Percentiles rank a stretch among this genome's conserved stretches.
phyloP scores from a whole-genome alignment of 1,140 invertebrate genomes.

The Mycetomoellerius zeteki region DNA sequence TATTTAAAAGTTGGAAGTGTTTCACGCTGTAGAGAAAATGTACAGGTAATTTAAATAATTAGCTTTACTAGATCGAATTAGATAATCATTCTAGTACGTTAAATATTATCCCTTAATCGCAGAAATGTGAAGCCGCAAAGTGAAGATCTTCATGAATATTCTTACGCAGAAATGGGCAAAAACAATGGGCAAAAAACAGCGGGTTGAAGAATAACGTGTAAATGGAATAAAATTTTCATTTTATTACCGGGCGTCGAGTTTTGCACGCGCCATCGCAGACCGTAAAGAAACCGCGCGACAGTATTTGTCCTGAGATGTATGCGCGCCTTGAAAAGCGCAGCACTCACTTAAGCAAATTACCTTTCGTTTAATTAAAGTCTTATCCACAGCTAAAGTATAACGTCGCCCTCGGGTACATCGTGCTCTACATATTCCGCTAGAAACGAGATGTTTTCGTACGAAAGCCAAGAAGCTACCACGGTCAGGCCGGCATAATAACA shows the following conservation, averaged over 20 bases:
- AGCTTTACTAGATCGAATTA: neutral
- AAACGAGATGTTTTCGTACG: slow-evolving; percentile 53
- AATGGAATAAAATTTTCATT: slow-evolving; percentile 65
- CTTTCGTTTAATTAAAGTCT: slow-evolving; percentile 62
- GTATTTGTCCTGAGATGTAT: slow-evolving; percentile 44
- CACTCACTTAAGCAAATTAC: slow-evolving; percentile 61
- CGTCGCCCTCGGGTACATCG: neutral
- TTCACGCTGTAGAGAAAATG: neutral
- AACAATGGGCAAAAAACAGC: neutral
- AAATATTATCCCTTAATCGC: slow-evolving; percentile 50
- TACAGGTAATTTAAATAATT: neutral
- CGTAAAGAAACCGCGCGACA: slow-evolving; percentile 39
- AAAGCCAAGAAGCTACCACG: slow-evolving; percentile 33
- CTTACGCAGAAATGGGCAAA: slow-evolving; percentile 30
- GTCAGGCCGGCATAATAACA: slow-evolving; percentile 36
- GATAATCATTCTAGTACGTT: neutral
- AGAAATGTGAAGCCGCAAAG: slow-evolving; percentile 24
- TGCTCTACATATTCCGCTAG: slow-evolving; percentile 38
- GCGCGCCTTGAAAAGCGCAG: slow-evolving; percentile 52
- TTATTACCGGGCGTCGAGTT: slow-evolving; percentile 24
- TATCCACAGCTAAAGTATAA: slow-evolving; percentile 54
- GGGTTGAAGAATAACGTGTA: slow-evolving; percentile 22
- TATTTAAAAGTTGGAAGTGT: neutral
- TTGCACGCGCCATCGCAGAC: neutral
- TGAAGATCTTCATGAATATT: slow-evolving; percentile 56